Evolutionary conservation across 1,140 invertebrate genomes (phyloP), one percentile per base, ranked within the genome.

Genomic region (Eubasilissa regina): DNA sequence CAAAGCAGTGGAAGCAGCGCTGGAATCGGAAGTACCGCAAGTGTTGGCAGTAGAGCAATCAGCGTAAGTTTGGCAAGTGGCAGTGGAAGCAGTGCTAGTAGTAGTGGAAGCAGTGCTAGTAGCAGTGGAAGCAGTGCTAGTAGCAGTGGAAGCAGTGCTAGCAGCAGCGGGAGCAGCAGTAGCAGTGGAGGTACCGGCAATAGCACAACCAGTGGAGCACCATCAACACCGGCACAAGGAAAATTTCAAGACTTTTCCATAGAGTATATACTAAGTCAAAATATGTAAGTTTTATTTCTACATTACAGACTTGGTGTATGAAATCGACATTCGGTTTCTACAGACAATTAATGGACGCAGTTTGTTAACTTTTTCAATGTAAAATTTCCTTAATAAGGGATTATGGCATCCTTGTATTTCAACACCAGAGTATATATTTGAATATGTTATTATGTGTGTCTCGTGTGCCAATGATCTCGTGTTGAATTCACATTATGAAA

Each of bases 171-270:
- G 3, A 10, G 64, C 64, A 51, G 48, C n/a, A 51, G 48, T 51
- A 15, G 11, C 48, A 51, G 48, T 8, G 48, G 11, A 15, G n/a
- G 48, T 3, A 51, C 48, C 48, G 9, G 48, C n/a, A 15, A 8
- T 1, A 3, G n/a, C 48, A 51, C 48, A 12, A 51, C 48, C 3
- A 51, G 35, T 44, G 35, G 35, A 15, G 7, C 43, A 21, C 64
- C 3, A n/a, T n/a, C 1, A 7, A 44, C 10, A n/a, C 44, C 64
- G 7, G n/a, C 68, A 19, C 66, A 35, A 48, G 75, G 48, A 77
- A 78, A 76, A 35, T 83, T 83, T 62, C 80, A 83, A 44, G 81
- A 83, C 73, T 83, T 83, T 45, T 83, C 81, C 13, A 83, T 83
- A 48, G 79, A 81, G 45, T 83, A 81, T 48, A 81, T 83, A 17